Evolutionary conservation across 2,113 vertebrate genomes (phyloP).

Genomic region (Serilophus lunatus): DNA sequence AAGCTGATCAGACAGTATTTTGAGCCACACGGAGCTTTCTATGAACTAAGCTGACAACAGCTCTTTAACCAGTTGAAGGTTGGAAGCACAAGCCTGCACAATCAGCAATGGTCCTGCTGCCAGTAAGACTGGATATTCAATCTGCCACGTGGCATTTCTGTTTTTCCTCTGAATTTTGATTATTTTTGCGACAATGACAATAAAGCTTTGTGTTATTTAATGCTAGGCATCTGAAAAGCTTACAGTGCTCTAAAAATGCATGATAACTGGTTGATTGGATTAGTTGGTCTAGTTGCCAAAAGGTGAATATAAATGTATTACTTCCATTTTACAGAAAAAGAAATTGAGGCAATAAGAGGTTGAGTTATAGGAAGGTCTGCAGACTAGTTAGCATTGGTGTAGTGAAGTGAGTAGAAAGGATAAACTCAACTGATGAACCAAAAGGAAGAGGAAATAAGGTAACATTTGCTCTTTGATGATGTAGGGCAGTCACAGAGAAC

Average conservation of each 20-base stretch:
- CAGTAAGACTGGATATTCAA: neutral
- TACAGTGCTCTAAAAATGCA: neutral
- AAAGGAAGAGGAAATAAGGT: neutral
- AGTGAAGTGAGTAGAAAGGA: neutral
- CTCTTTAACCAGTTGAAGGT: slow-evolving; percentile 54
- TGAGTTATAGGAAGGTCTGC: neutral
- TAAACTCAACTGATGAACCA: neutral
- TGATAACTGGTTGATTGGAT: slow-evolving; percentile 5
- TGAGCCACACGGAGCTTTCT: slow-evolving; percentile 26
- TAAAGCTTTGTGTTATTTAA: slow-evolving; percentile 4
- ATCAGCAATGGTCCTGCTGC: slow-evolving; percentile 5
- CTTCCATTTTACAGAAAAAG: neutral
- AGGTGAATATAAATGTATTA: neutral
- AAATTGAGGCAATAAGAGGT: neutral
- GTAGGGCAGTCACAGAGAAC: neutral
- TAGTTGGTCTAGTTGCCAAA: neutral
- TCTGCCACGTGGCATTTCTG: slow-evolving; percentile 46
- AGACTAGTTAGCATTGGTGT: neutral
- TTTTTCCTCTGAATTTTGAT: slow-evolving; percentile 18
- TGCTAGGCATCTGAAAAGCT: neutral
- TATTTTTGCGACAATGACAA: slow-evolving; percentile 25
- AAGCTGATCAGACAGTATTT: slow-evolving; percentile 39
- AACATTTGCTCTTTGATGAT: neutral
- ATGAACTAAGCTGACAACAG: slow-evolving; percentile 48
- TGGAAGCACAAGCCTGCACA: slow-evolving; percentile 8